Evolutionary conservation across 2,797 vertebrate genomes (phyloP), one percentile per base, ranked within the genome.

Genomic region (Danio albolineatus): DNA sequence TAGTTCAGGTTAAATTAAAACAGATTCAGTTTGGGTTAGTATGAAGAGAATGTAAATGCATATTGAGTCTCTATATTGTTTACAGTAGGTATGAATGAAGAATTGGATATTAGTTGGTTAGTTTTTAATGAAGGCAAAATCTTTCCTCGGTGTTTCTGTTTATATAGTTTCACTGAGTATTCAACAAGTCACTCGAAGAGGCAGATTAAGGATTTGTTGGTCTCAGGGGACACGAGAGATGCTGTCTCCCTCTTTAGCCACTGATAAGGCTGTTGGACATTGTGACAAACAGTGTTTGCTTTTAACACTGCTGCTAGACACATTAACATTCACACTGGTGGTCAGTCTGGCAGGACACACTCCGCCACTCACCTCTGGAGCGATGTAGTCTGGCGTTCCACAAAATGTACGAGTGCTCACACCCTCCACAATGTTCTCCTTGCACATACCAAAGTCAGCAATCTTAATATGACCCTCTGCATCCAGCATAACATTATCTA

Each of bases 361-460:
- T 21, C 51, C 1, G 1, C 44, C 57, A 67, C 82, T 90, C 90
- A 96, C 98, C 96, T 99, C 98, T 0, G 98, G 98, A 46, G 98
- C 97, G 8, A 99, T 99, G 91, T 99, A 99, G 91, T 99, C 98
- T 0, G 98, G 97, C 70, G 98, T 99, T 75, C 98, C 98, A 14
- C 98, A 99, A 94, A 99, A 99, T 79, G 98, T 99, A 86, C 97
- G 94, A 0, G 98, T 99, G 4, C 90, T 94, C 82, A 97, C 96
- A 21, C 92, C 96, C 0, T 98, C 93, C 4, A 75, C 14, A 91
- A 99, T 97, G 86, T 96, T 96, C 39, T 99, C 98, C 89, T 99
- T 99, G 88, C 98, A 99, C 98, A 99, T 99, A 75, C 98, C 98
- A 16, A 99, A 99, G 89, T 99, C 98, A 9, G 98, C 97, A 4